phyloP scores from a whole-genome alignment of 2,113 vertebrate species.

The Oplegnathus fasciatus region DNA sequence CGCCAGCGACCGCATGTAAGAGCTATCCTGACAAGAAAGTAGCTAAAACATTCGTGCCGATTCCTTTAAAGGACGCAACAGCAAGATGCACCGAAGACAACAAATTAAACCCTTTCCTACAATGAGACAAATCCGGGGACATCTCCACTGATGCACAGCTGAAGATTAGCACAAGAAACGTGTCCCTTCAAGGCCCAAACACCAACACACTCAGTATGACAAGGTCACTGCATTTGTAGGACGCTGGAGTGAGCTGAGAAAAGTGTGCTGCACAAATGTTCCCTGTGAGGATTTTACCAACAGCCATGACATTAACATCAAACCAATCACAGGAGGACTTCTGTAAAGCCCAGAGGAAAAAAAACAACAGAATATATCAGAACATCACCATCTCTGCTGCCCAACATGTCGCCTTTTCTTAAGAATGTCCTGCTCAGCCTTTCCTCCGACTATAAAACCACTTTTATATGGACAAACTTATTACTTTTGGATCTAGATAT shows the following conservation, averaged over 20 bases:
- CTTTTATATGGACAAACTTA: neutral
- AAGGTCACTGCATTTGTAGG: constrained; percentile 4
- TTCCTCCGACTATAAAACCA: neutral
- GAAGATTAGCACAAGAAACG: neutral
- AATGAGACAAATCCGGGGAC: constrained; percentile 5
- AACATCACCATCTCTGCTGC: neutral
- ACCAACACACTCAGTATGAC: constrained; percentile 4
- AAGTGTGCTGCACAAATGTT: neutral
- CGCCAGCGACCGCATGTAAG: neutral
- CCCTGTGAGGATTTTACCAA: neutral
- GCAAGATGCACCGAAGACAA: neutral
- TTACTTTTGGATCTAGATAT: neutral
- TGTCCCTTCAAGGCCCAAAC: neutral
- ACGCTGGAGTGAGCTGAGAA: neutral
- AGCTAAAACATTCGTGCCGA: neutral
- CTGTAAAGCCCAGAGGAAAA: neutral
- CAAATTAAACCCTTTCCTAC: neutral
- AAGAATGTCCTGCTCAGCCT: neutral
- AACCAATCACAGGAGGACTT: neutral
- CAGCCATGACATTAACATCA: constrained; percentile 12
- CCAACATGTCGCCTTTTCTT: neutral
- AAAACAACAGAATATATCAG: neutral
- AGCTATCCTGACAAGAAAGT: neutral
- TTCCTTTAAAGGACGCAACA: neutral
- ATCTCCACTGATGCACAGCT: neutral